Base-by-base conservation (phyloP, 2,888 invertebrate genomes). In the Diaphora mendica region DNA sequence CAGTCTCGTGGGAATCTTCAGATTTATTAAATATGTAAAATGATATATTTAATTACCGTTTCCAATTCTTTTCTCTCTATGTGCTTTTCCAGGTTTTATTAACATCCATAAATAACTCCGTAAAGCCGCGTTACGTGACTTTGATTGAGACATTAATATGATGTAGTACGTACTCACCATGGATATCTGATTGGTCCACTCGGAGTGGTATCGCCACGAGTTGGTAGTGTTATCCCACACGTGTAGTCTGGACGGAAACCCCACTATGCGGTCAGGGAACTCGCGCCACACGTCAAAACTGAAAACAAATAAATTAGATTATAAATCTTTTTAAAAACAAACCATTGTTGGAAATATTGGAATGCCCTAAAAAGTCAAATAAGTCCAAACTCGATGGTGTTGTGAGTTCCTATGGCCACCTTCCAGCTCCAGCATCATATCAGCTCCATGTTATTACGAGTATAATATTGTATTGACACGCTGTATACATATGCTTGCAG, bases 181-280 rank as follows among this genome's bases (percentile, higher is more conserved):
- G 9, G 70, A 70, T 44, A 70, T 70, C 33, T 70, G 70, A 91
- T 99, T 99, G 64, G 98, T 99, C 99, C 99, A 99, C 95, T 99
- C 99, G 42, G 99, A 99, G 94, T 99, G 99, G 91, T 99, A 99
- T 83, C 97, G 97, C 99, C 99, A 99, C 76, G 97, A 97, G 84
- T 96, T 95, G 0, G 98, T 98, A 9, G 94, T 94, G 92, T 99
- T 99, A 90, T 99, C 98, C 98, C 98, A 99, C 44, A 98, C 97
- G 92, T 99, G 99, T 72, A 99, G 98, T 48, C 99, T 97, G 64
- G 99, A 99, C 35, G 99, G 99, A 94, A 99, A 99, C 11, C 99
- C 99, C 77, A 99, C 99, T 84, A 99, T 98, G 74, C 99, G 96
- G 91, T 99, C 99, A 2, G 99, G 98, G 95, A 99, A 99, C 95